Evolutionary conservation across 2,113 vertebrate genomes (phyloP), one percentile per base, ranked within the genome.

Genomic region (Paracanthobrama guichenoti): DNA sequence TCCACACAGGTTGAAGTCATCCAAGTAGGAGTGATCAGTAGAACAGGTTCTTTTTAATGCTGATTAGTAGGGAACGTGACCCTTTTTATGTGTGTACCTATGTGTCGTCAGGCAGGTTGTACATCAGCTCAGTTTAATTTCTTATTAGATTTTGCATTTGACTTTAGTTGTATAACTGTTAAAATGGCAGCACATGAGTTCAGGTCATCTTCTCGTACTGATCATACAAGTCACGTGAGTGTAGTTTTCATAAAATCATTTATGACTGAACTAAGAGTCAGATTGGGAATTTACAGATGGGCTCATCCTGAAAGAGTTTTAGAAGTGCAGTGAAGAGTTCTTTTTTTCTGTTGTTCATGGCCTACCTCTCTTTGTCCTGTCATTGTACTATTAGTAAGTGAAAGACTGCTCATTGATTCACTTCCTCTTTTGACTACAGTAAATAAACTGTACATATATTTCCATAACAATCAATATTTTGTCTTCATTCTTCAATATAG

Each of bases 391-490:
- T 83, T 59, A 53, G 31, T 71, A 20, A 57, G 66, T 69, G 46
- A 69, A 35, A 71, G 73, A 64, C 76, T 72, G 53, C 64, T 74
- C 31, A 74, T 57, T 82, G 24, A 42, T 79, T 85, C 44, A 55
- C 46, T n/a, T 83, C 57, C 67, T 60, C 46, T 78, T 84, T 28
- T 84, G 46, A 69, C 20, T 79, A 66, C 59, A 55, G 76, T 71
- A 85, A 88, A 88, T 88, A 86, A 90, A 88, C 50, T 90, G 84
- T 89, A 87, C 78, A 88, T 87, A 90, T 83, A 44, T 90, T 90
- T 88, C 78, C 84, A 77, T 81, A 88, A 80, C 26, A 64, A 73
- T 55, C n/a, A 69, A 35, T 76, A 13, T 35, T 53, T 42, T 78
- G 35, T 44, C 9, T 67, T 64, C 24, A 28, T 39, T 82, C 59